Conservation (phyloP, 2,888 invertebrate genomes). For the Phytoseiulus persimilis region DNA sequence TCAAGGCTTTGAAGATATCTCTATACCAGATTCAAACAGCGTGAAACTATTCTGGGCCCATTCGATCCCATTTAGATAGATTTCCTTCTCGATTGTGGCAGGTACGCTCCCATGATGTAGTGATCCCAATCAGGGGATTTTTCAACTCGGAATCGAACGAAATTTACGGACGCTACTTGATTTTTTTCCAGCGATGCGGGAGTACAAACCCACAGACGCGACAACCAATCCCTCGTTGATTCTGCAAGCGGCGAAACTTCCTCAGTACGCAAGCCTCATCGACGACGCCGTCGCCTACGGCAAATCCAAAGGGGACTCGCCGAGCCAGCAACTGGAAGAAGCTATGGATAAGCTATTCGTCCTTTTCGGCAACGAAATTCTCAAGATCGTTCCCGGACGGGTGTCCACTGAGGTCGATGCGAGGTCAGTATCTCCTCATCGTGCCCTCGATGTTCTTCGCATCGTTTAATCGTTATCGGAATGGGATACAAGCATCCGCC, state of each 20-base stretch:
- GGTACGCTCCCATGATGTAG: background rate
- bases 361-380: conserved; percentile 88
- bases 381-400: conserved; percentile 92
- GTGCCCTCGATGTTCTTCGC: background rate
- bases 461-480: too few species aligned
- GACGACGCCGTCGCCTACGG: conserved; percentile 84
- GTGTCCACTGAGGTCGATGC: conserved; percentile 96
- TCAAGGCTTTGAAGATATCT: too few species aligned
- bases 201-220: conserved; percentile 95
- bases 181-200: conserved; percentile 69
- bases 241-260: conserved; percentile 81
- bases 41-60: too few species aligned
- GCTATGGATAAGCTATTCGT: conserved; percentile 91
- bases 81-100: background rate
- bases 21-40: too few species aligned
- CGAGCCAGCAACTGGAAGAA: conserved; percentile 66
- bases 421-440: conserved; percentile 54
- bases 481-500: too few species aligned
- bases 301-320: conserved; percentile 58
- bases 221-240: conserved; percentile 98
- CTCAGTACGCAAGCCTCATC: conserved; percentile 81
- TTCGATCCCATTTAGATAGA: too few species aligned
- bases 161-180: too few species aligned
- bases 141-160: too few species aligned
- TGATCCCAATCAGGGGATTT: background rate